Base-by-base conservation (phyloP, 2,113 vertebrate species). In the Tachuris rubrigastra region DNA sequence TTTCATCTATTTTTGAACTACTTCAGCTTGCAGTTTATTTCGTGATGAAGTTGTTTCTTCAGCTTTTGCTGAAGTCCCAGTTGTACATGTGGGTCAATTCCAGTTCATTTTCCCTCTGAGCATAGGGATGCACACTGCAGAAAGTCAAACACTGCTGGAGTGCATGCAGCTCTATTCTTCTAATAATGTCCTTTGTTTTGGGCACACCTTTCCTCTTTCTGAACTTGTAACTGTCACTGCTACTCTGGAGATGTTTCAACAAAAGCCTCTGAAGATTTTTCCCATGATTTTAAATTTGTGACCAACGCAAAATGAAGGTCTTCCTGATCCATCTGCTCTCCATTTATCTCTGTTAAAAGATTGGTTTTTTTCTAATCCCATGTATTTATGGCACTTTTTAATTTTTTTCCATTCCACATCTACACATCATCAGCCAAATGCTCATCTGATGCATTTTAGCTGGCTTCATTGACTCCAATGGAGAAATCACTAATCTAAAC, bases 401-500 rank as follows among this genome's bases (percentile, higher is more conserved):
- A 28, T 30, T 52, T 50, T 69, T 7, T 4, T 21, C 56, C 3
- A 0, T 81, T 78, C 37, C n/a, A n/a, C 4, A 2, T 87, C 71
- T 93, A 56, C n/a, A 79, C 65, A 35, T 72, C 66, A 91, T 75
- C 71, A 89, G 35, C 62, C 77, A 69, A 75, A 94, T 53, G 66
- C 46, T 95, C 87, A 91, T 21, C 56, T 95, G 41, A 47, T 81
- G 41, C 55, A 69, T 71, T 92, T 97, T 96, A 53, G 22, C 37
- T 78, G 37, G 39, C 44, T 94, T 85, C 58, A 53, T 76, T 85
- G 76, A 91, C 20, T 95, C 30, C 85, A 62, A 6, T 85, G 62
- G 78, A 85, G 85, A 83, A 78, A 49, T 22, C 72, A 58, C 66
- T 89, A 94, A 79, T 95, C 93, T 95, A 83, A 89, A 83, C 31